phyloP scores from a whole-genome alignment of 2,888 invertebrate genomes.

The Xylota segnis region DNA sequence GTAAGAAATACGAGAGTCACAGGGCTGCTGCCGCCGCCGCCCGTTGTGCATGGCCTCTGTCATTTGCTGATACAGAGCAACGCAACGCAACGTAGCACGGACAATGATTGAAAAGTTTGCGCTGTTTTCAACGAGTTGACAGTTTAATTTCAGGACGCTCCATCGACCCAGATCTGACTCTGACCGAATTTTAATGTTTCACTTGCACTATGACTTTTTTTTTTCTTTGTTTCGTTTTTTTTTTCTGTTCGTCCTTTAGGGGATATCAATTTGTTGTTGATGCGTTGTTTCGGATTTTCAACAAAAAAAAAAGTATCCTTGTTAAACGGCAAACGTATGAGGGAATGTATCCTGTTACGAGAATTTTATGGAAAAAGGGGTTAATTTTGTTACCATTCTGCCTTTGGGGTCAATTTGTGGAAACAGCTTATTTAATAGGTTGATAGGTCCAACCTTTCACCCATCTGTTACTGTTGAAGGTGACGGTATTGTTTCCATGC shows the following conservation, averaged over 20 bases:
- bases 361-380: too few relatives aligned
- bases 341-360: too few relatives aligned
- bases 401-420: too few relatives aligned
- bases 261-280: conserved; percentile 1
- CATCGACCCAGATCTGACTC: conserved; percentile 64
- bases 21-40: conserved; percentile 1
- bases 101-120: conserved; percentile 72
- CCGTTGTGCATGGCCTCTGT: conserved; percentile 44
- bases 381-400: too few relatives aligned
- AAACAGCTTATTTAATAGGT: neutral
- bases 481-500: too few relatives aligned
- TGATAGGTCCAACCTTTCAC: too few relatives aligned
- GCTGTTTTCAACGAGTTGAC: conserved; percentile 72
- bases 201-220: conserved; percentile 42
- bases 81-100: conserved; percentile 22
- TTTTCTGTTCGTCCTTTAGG: neutral
- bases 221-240: conserved; percentile 16
- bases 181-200: conserved; percentile 56
- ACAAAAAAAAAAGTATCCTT: neutral
- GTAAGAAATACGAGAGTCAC: conserved; percentile 45
- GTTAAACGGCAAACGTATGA: too few relatives aligned
- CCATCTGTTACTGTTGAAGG: too few relatives aligned
- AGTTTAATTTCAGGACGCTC: conserved; percentile 72
- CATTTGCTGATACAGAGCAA: conserved; percentile 53
- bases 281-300: neutral